A percentile compares a stretch with the other conserved stretches of the same genome.
Conservation (phyloP, 2,888 invertebrate genomes). For the Hesperia comma region DNA sequence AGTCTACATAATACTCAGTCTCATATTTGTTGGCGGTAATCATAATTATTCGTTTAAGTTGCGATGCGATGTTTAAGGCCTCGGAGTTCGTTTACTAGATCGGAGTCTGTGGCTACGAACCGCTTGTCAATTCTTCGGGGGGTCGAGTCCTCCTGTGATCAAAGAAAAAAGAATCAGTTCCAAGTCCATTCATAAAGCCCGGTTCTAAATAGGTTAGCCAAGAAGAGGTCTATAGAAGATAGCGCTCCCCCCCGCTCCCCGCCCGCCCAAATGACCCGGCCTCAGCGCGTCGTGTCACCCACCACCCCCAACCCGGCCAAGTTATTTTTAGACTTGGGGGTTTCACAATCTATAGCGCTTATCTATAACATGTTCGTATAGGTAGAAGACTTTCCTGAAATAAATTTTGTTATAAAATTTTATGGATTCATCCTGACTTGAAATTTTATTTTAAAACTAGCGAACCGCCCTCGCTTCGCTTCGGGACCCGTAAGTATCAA, state of each 20-base stretch:
- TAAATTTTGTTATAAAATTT: slow-evolving; percentile 46
- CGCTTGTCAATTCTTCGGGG: slow-evolving; percentile 84
- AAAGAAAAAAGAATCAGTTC: slow-evolving; percentile 45
- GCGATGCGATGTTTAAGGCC: slow-evolving; percentile 85
- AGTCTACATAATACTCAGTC: slow-evolving; percentile 81
- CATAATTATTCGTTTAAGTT: slow-evolving; percentile 76
- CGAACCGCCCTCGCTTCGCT: no score
- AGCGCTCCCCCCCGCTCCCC: slow-evolving; percentile 51
- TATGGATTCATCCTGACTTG: slow-evolving; percentile 37
- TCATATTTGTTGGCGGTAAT: slow-evolving; percentile 78
- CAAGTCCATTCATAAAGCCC: slow-evolving; percentile 42
- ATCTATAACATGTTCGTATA: slow-evolving; percentile 43
- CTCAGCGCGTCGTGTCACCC: slow-evolving; percentile 75
- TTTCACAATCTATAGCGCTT: slow-evolving; percentile 59
- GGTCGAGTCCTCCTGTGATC: slow-evolving; percentile 64
- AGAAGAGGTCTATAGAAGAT: slow-evolving; percentile 51
- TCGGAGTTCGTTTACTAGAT: slow-evolving; percentile 85
- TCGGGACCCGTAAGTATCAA: no score
- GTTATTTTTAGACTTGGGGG: slow-evolving; percentile 79
- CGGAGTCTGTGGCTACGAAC: slow-evolving; percentile 86
- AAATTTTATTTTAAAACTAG: slow-evolving; percentile 42
- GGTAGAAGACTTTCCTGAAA: slow-evolving; percentile 21
- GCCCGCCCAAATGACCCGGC: slow-evolving; percentile 72
- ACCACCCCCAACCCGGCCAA: slow-evolving; percentile 72
- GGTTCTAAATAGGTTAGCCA: slow-evolving; percentile 45